Base-by-base conservation (phyloP, 2,797 vertebrate genomes). In the Etheostoma nigrum region DNA sequence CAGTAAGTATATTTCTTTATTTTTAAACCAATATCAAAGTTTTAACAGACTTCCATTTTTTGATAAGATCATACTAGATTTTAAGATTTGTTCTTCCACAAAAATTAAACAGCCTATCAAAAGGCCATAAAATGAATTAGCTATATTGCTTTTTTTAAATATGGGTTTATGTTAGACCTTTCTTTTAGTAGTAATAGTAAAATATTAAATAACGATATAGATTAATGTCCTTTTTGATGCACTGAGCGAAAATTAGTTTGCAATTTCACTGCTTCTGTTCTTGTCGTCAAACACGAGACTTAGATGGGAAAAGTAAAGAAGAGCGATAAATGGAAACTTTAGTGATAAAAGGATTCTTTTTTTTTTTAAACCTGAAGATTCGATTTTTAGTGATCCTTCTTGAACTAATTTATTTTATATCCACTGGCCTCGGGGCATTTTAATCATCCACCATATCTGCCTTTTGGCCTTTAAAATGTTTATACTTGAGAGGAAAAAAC, bases 181-280 rank as follows among this genome's bases (percentile, higher is more conserved):
- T 40, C 30, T 30, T 30, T 30, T 30, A 30, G 30, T 30, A 5
- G 30, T 30, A 30, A 30, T 30, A 30, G 30, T 30, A 23, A 1
- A 9, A 2, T 4, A 18, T 0, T 25, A n/a, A 52, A 53, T 47
- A 1, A 64, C 21, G 1, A 72, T 40, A 49, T 48, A 65, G 47
- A 25, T 47, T 65, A 0, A 42, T 19, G 30, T 64, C 1, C 1
- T 48, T 55, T 63, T 61, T 54, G 10, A 42, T 66, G 40, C 23
- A 65, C 63, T 67, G 4, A 51, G 21, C 30, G 15, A 57, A 0
- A 55, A 64, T 25, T 33, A 25, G 4, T 68, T 52, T 71, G 19
- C 33, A 5, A 74, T 57, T 65, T 63, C 33, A 49, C n/a, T 63
- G 55, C 51, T 67, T 84, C 65, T 70, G 68, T 65, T 72, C 47